Base-by-base conservation (phyloP, 2,888 invertebrate genomes). In the Clunio marinus region DNA sequence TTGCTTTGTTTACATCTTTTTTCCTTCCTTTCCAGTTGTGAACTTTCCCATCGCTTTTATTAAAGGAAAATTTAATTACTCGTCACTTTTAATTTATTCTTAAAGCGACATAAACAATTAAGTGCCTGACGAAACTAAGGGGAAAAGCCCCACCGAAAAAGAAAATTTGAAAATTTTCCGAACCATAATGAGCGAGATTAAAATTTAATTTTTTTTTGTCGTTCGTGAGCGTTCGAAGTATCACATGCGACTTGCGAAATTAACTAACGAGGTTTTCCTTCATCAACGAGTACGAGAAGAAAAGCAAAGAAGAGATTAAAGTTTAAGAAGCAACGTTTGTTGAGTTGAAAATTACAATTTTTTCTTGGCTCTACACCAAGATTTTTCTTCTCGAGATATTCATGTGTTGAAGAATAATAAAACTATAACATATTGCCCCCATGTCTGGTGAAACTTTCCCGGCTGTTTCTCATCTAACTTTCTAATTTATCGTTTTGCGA, bases 221-320 rank as follows among this genome's bases (percentile, higher is more conserved):
- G n/a, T n/a, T 32, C 7, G 13, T 32, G 51, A 51, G 22, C 51
- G 22, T 2, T 3, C 51, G 51, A 51, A 51, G 22, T 41, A 15
- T 15, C 41, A 51, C 51, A 22, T 51, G 51, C 51, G 20, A 51
- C 51, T 51, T 51, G 51, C 51, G 51, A 51, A 51, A 51, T 51
- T 2, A 51, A 51, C 51, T 51, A 51, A 51, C 17, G 51, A 51
- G 51, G 22, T 51, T 51, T 51, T 22, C 51, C 51, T 22, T 51
- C 51, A 51, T 51, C 51, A n/a, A n/a, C n/a, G n/a, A n/a, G n/a
- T n/a, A n/a, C n/a, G n/a, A n/a, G 51, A 51, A 15, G 15, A 7
- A 41, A 22, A 22, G 51, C 7, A 51, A 13, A 17, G 51, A 8
- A 2, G 51, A 51, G 51, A 51, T 51, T 13, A 51, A 51, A 51